These are phyloP conservation scores for Acronicta aceris DNA, from an alignment of 2,888 invertebrate species.

Conservation along the genomic window DNA sequence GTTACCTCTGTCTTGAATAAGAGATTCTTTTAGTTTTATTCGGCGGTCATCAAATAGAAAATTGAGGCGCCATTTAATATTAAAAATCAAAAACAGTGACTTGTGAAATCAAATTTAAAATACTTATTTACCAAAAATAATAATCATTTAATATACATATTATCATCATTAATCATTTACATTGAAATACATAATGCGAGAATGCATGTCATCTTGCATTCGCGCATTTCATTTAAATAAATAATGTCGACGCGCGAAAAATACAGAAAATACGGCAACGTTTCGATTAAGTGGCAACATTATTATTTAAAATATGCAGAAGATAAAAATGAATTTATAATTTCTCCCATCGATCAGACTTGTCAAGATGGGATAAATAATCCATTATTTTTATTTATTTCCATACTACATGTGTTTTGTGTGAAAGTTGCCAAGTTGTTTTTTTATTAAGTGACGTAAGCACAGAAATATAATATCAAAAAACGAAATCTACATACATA, in stretches of 20 bases:
- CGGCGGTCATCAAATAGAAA: no score
- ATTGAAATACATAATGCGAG: no score
- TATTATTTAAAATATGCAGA: conserved; percentile 23
- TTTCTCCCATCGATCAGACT: conserved; percentile 18
- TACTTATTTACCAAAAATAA: no score
- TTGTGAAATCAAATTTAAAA: no score
- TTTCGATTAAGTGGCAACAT: conserved; percentile 6
- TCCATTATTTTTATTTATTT: conserved; percentile 12
- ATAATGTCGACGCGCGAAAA: background rate
- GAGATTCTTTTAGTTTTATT: no score
- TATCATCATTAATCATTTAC: no score
- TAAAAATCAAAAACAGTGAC: no score
- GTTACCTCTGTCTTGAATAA: no score
- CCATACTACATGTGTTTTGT: background rate
- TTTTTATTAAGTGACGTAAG: conserved; percentile 18
- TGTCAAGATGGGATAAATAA: conserved; percentile 37
- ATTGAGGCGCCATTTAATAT: no score
- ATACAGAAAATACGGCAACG: background rate
- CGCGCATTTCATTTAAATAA: no score
- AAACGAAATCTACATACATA: conserved; percentile 21
- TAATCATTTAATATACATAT: no score
- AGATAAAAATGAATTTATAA: conserved; percentile 10
- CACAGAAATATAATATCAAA: background rate
- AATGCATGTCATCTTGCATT: no score
- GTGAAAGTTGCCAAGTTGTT: conserved; percentile 45